Conservation (phyloP, 2,797 vertebrate genomes). For the Melanotaenia maccullochi region DNA sequence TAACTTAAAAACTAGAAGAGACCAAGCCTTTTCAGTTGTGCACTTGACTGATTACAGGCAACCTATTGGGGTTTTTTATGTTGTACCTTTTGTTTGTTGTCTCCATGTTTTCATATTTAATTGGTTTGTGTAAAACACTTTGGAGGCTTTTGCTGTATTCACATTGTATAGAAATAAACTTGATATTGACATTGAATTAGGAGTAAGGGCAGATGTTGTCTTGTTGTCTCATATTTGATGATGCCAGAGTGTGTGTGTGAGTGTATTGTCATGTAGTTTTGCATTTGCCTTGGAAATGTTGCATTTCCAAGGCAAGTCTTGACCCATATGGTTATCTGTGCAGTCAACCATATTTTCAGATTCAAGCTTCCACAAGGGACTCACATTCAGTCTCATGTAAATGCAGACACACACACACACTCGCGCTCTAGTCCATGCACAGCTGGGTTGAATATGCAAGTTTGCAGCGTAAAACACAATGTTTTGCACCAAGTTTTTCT, state of each 20-base stretch:
- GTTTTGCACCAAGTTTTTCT: constrained; percentile 9
- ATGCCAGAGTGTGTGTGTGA: not conserved
- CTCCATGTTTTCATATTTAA: no score
- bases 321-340: constrained; percentile 64
- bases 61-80: no score
- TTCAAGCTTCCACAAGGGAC: constrained; percentile 49
- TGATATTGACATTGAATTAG: not conserved
- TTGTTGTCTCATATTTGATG: constrained; percentile 1
- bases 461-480: constrained; percentile 39
- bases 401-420: constrained; percentile 19
- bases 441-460: constrained; percentile 35
- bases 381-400: constrained; percentile 48
- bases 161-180: no score
- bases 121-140: no score
- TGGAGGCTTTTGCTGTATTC: no score
- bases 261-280: not conserved
- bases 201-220: not conserved
- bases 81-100: no score
- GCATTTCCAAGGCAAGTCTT: constrained; percentile 48
- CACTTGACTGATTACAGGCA: no score
- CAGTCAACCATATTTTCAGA: constrained; percentile 60
- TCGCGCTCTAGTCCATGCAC: constrained; percentile 1
- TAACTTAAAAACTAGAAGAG: no score
- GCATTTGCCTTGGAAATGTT: not conserved
- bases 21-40: no score